phyloP scores from a whole-genome alignment of 1,140 invertebrate species.

The Microplitis mediator region DNA sequence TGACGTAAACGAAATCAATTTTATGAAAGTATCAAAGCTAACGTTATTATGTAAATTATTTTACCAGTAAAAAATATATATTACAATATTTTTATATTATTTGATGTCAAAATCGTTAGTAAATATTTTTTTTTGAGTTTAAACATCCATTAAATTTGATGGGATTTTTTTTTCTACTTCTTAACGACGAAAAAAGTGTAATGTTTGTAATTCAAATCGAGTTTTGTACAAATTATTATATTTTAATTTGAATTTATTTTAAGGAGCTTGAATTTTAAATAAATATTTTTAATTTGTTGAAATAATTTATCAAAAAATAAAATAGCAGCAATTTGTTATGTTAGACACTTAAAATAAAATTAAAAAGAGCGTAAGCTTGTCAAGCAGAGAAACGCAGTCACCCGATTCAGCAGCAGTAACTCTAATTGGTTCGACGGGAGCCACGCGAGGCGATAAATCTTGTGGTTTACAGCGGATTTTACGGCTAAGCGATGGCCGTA shows the following conservation, averaged over 20 bases:
- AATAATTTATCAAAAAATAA: background rate
- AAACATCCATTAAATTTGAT: too few relatives aligned
- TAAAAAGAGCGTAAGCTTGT: background rate
- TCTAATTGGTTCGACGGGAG: constrained; percentile 36
- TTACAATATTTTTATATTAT: too few relatives aligned
- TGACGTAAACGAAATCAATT: constrained; percentile 10
- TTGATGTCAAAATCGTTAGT: too few relatives aligned
- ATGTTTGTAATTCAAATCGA: too few relatives aligned
- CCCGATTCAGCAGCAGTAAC: constrained; percentile 23
- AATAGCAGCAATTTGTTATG: background rate
- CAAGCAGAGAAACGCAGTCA: background rate
- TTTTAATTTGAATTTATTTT: background rate
- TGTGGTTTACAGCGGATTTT: constrained; percentile 28
- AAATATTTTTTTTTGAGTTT: too few relatives aligned
- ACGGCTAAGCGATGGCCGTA: constrained; percentile 31
- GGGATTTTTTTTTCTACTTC: too few relatives aligned
- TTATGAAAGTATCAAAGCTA: background rate
- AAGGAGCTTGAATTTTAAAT: too few relatives aligned
- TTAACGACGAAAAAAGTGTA: too few relatives aligned
- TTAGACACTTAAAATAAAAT: background rate
- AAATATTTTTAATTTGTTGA: too few relatives aligned
- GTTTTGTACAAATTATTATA: background rate
- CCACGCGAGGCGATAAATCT: constrained; percentile 35
- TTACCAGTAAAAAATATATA: too few relatives aligned
- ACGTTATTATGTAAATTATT: too few relatives aligned